Evolutionary conservation across 2,797 vertebrate genomes (phyloP), one percentile per base, ranked within the genome.

Genomic region (Enteromius trimaculatus): DNA sequence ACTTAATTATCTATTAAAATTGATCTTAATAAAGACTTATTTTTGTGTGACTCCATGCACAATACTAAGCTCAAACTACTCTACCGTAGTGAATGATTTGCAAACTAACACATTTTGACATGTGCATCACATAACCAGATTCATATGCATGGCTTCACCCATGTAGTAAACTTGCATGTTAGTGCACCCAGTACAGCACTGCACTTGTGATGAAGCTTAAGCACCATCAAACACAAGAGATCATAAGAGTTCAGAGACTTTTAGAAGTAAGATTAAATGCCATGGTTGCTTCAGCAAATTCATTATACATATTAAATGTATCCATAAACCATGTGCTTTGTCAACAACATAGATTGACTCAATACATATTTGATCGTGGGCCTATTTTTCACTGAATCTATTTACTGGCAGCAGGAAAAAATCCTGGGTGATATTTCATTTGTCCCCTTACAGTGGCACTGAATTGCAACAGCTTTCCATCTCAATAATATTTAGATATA

Each of bases 291-390:
- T 55, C 53, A 55, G 9, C 21, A 55, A 55, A 55, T 55, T n/a
- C 19, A 21, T 53, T n/a, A 21, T n/a, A 53, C 37, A 60, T 77
- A 60, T 60, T 60, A 26, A 77, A 77, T 77, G 14, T 60, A 60
- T 58, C 60, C 34, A 60, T 77, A 77, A 60, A 77, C 74, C 53
- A 26, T 19, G 74, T 60, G 53, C 74, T 55, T 69, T 80, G 14
- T 55, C 65, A 66, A 34, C 34, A 82, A 19, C 70, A 64, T 44
- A 42, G 29, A 37, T 69, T 53, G 55, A 39, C 44, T 29, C 64
- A 83, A 69, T 77, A 42, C 49, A 69, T n/a, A 66, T 65, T 69
- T 71, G 49, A 66, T 29, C 16, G n/a, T n/a, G 64, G 49, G 26
- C 23, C 31, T 64, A 68, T 76, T 53, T 80, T 69, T 55, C 13